Base-by-base conservation (phyloP, 2,797 vertebrate species). In the Channa striata region DNA sequence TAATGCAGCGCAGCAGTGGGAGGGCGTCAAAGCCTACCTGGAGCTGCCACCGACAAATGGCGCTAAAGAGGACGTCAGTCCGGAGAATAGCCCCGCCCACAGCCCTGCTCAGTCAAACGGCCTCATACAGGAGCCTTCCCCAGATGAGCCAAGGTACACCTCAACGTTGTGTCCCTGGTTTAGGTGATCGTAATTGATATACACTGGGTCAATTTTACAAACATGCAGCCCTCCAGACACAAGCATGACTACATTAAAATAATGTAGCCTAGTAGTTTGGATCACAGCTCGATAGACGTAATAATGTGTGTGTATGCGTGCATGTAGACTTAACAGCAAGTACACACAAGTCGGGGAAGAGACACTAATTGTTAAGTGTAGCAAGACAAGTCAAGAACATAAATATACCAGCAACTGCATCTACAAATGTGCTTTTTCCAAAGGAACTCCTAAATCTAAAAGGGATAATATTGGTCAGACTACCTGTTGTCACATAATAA, bases 1-100 rank as follows among this genome's bases (percentile, higher is more conserved):
- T 80, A 97, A 98, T 62, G 95, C 97, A 40, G 97, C 97, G 6
- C 96, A 92, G 36, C 95, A 96, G 51, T 99, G 98, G 98, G 96
- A 97, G 88, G 94, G 90, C 0, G 89, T 93, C 69, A 91, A 81
- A 81, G 80, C 88, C 68, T 86, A 89, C 54, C 84, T 93, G 78
- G 94, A 92, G 81, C 86, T 86, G 78, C 95, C 95, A 50, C 81
- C 93, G 44, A 89, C 93, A 51, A 95, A 95, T 14, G 94, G 95
- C 4, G 79, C 93, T 57, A 94, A 93, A 82, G 96, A 95, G 23
- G 90, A 93, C 0, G 91, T 94, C n/a, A 95, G 93, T 80, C 93
- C 94, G 48, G 93, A 94, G 57, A 94, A 91, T 78, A 95, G 95
- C 58, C 89, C 95, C 1, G 92, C 93, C 82, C 94, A 94, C 85